phyloP scores from a whole-genome alignment of 1,140 invertebrate species.

The Zophobas atratus region DNA sequence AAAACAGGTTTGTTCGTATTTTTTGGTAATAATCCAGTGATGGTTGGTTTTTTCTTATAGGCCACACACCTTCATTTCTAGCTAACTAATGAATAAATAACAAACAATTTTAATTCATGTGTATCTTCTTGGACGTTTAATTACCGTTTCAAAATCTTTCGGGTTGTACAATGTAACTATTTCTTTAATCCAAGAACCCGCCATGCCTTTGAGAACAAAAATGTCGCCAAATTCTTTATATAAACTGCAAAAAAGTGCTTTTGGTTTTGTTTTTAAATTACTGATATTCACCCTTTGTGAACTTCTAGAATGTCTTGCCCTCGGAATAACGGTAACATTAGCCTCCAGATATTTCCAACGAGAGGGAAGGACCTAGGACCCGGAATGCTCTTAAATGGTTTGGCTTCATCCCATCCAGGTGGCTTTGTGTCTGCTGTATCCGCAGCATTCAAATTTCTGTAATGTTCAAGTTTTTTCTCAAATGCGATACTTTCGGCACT shows the following conservation, averaged over 20 bases:
- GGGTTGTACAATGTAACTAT: constrained; percentile 49
- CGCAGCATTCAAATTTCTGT: constrained; percentile 12
- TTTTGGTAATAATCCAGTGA: constrained; percentile 50
- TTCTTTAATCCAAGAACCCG: neutral
- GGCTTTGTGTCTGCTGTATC: constrained; percentile 44
- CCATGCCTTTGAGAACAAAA: constrained; percentile 41
- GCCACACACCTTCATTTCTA: constrained; percentile 56
- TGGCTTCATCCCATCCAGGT: constrained; percentile 60
- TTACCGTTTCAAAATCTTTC: constrained; percentile 55
- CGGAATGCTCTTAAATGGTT: constrained; percentile 69
- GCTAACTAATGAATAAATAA: constrained; percentile 37
- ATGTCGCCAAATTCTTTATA: constrained; percentile 51
- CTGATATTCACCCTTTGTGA: constrained; percentile 45
- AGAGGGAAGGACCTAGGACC: constrained; percentile 68
- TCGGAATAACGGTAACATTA: constrained; percentile 51
- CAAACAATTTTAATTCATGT: neutral
- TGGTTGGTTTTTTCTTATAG: constrained; percentile 44
- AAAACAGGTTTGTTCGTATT: neutral
- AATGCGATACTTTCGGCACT: neutral
- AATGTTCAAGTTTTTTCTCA: constrained; percentile 27
- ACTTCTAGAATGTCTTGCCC: constrained; percentile 50
- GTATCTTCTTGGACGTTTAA: neutral
- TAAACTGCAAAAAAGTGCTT: constrained; percentile 1
- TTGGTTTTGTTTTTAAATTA: neutral
- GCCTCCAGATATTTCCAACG: constrained; percentile 68